Conservation (phyloP, 2,888 invertebrate species). For the Ecliptopera silaceata region DNA sequence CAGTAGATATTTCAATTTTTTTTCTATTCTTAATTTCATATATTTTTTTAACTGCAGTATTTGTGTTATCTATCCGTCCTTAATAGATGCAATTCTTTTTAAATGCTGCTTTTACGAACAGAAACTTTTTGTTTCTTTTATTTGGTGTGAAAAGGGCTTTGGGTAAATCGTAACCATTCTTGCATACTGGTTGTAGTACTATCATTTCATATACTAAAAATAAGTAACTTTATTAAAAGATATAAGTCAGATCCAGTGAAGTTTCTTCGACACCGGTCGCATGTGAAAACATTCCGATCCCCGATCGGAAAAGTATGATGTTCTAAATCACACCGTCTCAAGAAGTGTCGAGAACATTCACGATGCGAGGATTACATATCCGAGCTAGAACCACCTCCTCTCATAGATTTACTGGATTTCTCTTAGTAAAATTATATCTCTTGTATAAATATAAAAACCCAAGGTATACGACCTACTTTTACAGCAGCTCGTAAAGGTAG, state of each 20-base stretch:
- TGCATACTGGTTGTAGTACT: not conserved
- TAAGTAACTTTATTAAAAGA: not conserved
- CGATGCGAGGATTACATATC: slow-evolving; percentile 42
- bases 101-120: slow-evolving; percentile 25
- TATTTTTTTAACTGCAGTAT: not conserved
- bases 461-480: slow-evolving; percentile 42
- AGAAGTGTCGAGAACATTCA: slow-evolving; percentile 47
- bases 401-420: slow-evolving; percentile 43
- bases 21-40: no score
- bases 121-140: slow-evolving; percentile 22
- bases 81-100: slow-evolving; percentile 24
- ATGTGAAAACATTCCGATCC: slow-evolving; percentile 27
- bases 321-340: slow-evolving; percentile 54
- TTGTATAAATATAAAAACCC: slow-evolving; percentile 21
- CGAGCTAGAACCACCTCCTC: slow-evolving; percentile 33
- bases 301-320: slow-evolving; percentile 36
- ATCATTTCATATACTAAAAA: not conserved
- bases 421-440: slow-evolving; percentile 30
- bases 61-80: slow-evolving; percentile 26
- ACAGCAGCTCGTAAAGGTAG: slow-evolving; percentile 37
- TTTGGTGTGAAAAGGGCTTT: slow-evolving; percentile 11
- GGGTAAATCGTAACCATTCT: not conserved
- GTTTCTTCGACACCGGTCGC: not conserved
- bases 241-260: not conserved
- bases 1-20: no score